Percentiles rank a stretch among this genome's conserved stretches.
Conservation (phyloP, 2,113 vertebrate species). For the Mirounga angustirostris region DNA sequence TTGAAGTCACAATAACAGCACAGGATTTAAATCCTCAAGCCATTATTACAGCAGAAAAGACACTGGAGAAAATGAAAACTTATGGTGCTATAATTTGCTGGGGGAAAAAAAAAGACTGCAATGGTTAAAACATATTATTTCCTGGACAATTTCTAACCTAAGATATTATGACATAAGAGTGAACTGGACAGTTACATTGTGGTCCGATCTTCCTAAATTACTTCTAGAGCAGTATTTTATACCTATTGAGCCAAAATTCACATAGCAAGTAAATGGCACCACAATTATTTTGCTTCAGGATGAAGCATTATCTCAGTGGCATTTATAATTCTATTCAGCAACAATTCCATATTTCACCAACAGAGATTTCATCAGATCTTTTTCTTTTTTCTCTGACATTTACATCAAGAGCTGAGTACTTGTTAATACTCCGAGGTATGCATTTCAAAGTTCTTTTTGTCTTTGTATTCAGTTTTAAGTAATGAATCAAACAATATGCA, state of each 20-base stretch:
- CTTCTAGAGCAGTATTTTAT: constrained; percentile 67
- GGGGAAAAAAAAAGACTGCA: constrained; percentile 73
- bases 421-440: constrained; percentile 86
- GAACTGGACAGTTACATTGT: constrained; percentile 43
- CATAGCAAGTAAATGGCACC: constrained; percentile 72
- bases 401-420: constrained; percentile 82
- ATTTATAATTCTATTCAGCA: constrained; percentile 84
- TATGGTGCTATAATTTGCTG: constrained; percentile 84
- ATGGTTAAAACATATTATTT: constrained; percentile 55
- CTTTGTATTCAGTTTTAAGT: constrained; percentile 85
- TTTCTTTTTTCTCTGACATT: constrained; percentile 83
- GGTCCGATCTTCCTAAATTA: constrained; percentile 61
- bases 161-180: constrained; percentile 56
- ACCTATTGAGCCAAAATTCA: constrained; percentile 63
- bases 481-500: constrained; percentile 85
- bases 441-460: constrained; percentile 87
- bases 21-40: constrained; percentile 89
- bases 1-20: constrained; percentile 90
- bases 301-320: constrained; percentile 57
- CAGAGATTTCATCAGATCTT: constrained; percentile 85
- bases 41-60: constrained; percentile 86
- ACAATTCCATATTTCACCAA: constrained; percentile 83
- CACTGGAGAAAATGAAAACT: constrained; percentile 87
- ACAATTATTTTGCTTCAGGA: constrained; percentile 77
- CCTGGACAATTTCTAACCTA: constrained; percentile 68